Percentiles rank a stretch among this genome's conserved stretches.
Conservation (phyloP, 2,113 vertebrate species). For the Pipra filicauda region DNA sequence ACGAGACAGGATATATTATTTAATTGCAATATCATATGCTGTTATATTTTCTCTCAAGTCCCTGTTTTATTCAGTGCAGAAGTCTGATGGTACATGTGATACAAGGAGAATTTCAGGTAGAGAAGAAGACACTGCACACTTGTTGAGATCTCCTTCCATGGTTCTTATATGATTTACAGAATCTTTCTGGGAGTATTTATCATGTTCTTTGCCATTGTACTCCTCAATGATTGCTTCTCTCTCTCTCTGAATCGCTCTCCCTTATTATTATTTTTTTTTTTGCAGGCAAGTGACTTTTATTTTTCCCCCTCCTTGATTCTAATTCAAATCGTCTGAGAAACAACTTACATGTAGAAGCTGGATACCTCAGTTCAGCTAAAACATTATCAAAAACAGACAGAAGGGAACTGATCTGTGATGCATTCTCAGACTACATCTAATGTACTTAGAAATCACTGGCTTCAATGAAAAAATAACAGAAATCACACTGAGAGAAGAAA, state of each 20-base stretch:
- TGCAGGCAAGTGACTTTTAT: neutral
- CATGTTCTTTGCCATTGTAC: neutral
- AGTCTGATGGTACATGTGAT: neutral
- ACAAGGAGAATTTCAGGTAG: neutral
- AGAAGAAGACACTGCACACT: neutral
- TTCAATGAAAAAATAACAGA: neutral
- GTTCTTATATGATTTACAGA: neutral
- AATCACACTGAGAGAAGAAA: neutral
- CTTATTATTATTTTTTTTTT: neutral
- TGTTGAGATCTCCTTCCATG: neutral
- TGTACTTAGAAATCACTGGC: neutral
- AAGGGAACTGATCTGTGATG: neutral
- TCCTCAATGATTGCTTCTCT: neutral
- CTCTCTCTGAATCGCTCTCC: neutral
- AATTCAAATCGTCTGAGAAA: neutral
- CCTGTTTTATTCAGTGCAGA: neutral
- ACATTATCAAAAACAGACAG: neutral
- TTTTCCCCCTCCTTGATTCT: neutral
- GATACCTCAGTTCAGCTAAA: neutral
- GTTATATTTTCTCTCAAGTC: neutral
- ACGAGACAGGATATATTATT: neutral
- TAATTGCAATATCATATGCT: neutral
- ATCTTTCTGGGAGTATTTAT: neutral
- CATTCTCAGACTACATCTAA: neutral
- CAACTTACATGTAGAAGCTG: neutral